Conservation (phyloP, 2,888 invertebrate genomes). For the Drosophila yooni region DNA sequence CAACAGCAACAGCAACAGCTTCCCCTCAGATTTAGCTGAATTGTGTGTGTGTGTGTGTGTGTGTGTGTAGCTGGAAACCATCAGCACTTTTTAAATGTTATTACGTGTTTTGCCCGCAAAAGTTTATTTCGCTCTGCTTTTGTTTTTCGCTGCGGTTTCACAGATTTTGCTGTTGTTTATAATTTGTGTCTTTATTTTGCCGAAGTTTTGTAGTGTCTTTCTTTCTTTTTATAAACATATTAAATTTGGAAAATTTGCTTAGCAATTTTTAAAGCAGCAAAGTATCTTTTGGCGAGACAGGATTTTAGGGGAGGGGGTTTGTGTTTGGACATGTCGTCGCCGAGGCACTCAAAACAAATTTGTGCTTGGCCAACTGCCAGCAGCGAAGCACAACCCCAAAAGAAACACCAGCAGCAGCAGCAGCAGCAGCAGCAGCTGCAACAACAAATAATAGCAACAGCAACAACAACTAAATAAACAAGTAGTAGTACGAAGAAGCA, state of each 20-base stretch:
- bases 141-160: constrained; percentile 31
- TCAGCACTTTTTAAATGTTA: constrained; percentile 72
- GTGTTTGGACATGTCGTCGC: constrained; percentile 75
- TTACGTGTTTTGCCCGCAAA: constrained; percentile 70
- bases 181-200: constrained; percentile 46
- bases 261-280: constrained; percentile 45
- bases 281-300: constrained; percentile 10
- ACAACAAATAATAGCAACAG: constrained; percentile 43
- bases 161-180: constrained; percentile 37
- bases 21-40: constrained; percentile 6
- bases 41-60: neutral
- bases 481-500: constrained; percentile 33
- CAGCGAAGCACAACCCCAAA: constrained; percentile 41
- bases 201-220: constrained; percentile 19
- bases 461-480: constrained; percentile 46
- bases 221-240: constrained; percentile 22
- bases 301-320: constrained; percentile 17
- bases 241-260: constrained; percentile 47
- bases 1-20: constrained; percentile 10
- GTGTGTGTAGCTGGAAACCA: constrained; percentile 39
- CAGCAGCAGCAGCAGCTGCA: constrained; percentile 26
- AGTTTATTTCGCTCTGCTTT: constrained; percentile 41
- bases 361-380: constrained; percentile 72
- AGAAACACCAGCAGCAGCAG: constrained; percentile 20
- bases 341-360: constrained; percentile 77